phyloP scores from a whole-genome alignment of 2,888 invertebrate genomes.

The Cenopis cana region DNA sequence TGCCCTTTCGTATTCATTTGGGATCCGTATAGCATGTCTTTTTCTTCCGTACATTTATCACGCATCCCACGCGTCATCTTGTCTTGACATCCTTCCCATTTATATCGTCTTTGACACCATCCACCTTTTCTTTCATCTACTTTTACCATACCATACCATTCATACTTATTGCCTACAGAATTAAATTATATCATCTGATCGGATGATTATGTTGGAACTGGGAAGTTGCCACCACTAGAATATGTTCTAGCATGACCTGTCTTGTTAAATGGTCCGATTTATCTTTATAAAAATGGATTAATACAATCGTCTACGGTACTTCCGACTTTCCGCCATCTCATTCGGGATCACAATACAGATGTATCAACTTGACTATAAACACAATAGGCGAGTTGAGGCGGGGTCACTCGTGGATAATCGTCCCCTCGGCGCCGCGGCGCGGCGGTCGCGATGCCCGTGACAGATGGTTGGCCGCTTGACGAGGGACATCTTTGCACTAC shows the following conservation, averaged over 20 bases:
- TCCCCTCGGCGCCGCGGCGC: background rate
- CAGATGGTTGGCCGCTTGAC: slow-evolving; percentile 16
- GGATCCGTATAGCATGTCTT: no score
- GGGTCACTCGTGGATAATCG: slow-evolving; percentile 29
- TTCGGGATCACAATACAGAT: background rate
- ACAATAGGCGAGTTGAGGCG: slow-evolving; percentile 18
- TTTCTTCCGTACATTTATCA: no score
- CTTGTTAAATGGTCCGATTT: background rate
- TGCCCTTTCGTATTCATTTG: no score
- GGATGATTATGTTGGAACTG: background rate
- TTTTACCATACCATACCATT: no score
- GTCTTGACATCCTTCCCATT: no score
- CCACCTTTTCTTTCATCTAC: no score
- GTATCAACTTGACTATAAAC: slow-evolving; percentile 3
- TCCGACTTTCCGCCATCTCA: background rate
- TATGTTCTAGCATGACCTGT: no score
- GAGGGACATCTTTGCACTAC: slow-evolving; percentile 19
- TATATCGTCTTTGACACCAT: no score
- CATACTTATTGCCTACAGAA: background rate
- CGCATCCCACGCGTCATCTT: no score
- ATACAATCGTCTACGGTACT: background rate
- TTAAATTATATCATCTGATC: background rate
- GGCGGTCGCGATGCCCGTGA: background rate
- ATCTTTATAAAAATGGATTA: background rate
- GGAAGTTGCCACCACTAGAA: no score